A percentile compares a stretch with the other conserved stretches of the same genome.
phyloP scores from a whole-genome alignment of 30 jellyfish, hydroid and myxozoan genomes.

The Chrysaora quinquecirrha region DNA sequence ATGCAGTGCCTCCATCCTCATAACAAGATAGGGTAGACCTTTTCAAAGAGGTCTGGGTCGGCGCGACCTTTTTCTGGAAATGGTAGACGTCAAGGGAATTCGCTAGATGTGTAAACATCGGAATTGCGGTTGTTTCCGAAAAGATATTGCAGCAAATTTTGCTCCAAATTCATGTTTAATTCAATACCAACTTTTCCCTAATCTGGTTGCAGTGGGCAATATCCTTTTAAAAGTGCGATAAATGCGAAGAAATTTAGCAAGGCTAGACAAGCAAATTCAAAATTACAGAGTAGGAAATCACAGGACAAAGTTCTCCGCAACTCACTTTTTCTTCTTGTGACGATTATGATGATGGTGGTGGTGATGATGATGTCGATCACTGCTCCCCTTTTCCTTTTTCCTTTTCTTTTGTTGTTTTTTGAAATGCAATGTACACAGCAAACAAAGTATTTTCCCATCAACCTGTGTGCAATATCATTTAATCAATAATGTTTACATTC shows the following conservation, averaged over 20 bases:
- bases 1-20: too few relatives aligned
- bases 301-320: neutral
- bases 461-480: too few relatives aligned
- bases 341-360: conserved; percentile 28
- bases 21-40: too few relatives aligned
- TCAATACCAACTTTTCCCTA: neutral
- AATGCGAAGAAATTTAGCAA: neutral
- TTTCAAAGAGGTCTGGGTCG: too few relatives aligned
- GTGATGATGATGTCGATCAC: neutral
- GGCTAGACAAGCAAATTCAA: neutral
- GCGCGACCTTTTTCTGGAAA: too few relatives aligned
- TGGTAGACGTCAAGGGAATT: neutral
- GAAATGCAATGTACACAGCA: conserved; percentile 76
- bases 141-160: too few relatives aligned
- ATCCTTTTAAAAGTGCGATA: neutral
- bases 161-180: too few relatives aligned
- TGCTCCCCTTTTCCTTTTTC: conserved; percentile 32
- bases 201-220: neutral
- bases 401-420: conserved; percentile 60
- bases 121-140: too few relatives aligned
- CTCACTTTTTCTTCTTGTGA: conserved; percentile 30
- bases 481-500: too few relatives aligned
- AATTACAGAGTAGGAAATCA: neutral
- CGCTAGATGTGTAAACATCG: too few relatives aligned
- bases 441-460: conserved; percentile 73